Evolutionary conservation across 2,888 invertebrate genomes (phyloP), one percentile per base, ranked within the genome.

Genomic region (Plebejus anna): DNA sequence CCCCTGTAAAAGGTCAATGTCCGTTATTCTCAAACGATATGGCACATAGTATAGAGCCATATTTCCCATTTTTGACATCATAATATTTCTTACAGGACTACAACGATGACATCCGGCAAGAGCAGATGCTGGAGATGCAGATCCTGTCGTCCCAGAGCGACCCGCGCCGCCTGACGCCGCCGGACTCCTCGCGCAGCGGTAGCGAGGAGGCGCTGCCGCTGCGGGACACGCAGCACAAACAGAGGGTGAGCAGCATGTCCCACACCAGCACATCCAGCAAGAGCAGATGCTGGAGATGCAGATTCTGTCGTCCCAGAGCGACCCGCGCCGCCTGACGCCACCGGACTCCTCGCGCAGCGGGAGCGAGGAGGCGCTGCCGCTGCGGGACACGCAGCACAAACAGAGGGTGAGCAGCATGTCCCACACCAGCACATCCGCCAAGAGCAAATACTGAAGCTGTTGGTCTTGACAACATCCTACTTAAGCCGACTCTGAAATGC

Each of bases 121-220:
- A 98, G 85, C 98, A 98, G 90, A 97, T 98, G 96, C 96, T 97
- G 95, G 98, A 98, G 90, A 97, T 97, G 97, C 97, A 97, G 93
- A 96, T 97, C 80, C 90, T 97, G 81, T 97, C 96, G 5, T 94
- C 95, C 7, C 90, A 94, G 86, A 89, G 82, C 79, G 93, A 94
- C 79, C 92, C 91, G 82, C 87, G 93, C 51, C 85, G 89, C 71
- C 88, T 92, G 73, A 90, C 91, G 1, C 94, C 92, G 2, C 91
- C 92, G 0, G 91, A 91, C 78, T 92, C 91, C 4, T 92, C 92
- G 4, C 84, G 92, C 78, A 92, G 93, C 76, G 93, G 92, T 78
- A 94, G 94, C 75, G 94, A 94, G 78, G 94, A 94, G 79, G 84
- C 92, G 0, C 84, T 94, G 59, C 92, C 92, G 0, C 79, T 93